A percentile compares a stretch with the other conserved stretches of the same genome.
phyloP scores from a whole-genome alignment of 2,113 vertebrate species.

The Meles meles region DNA sequence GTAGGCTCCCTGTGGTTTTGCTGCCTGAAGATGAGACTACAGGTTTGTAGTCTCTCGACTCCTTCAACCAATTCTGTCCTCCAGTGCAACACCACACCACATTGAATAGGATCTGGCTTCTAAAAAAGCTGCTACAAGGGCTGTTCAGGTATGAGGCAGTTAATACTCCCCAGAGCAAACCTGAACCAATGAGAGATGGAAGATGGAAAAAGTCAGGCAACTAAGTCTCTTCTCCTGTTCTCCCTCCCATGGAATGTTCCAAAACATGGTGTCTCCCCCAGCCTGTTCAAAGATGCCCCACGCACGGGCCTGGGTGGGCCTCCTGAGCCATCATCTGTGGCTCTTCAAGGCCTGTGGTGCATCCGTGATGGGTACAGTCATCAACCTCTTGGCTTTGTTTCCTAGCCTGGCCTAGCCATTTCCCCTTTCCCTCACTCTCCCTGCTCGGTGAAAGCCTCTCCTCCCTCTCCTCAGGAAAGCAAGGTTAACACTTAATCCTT shows the following conservation, averaged over 20 bases:
- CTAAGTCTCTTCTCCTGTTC: not conserved
- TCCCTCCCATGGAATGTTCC: not conserved
- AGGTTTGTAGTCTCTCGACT: not conserved
- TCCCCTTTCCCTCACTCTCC: not conserved
- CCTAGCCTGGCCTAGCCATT: not conserved
- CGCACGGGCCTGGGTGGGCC: not conserved
- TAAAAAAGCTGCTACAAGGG: not conserved
- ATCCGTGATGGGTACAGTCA: not conserved
- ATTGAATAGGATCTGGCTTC: not conserved
- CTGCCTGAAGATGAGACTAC: not conserved
- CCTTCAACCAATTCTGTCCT: not conserved
- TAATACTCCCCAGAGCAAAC: not conserved
- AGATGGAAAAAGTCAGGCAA: not conserved
- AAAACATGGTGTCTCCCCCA: not conserved
- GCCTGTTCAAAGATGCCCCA: not conserved
- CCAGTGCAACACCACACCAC: not conserved
- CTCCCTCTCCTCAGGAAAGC: not conserved
- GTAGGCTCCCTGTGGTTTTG: not conserved
- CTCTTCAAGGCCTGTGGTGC: not conserved
- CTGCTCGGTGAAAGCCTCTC: not conserved
- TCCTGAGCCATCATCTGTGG: not conserved
- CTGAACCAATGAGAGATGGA: not conserved
- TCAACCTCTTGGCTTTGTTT: not conserved
- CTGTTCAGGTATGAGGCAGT: not conserved
- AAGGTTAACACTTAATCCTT: not conserved